A percentile compares a stretch with the other conserved stretches of the same genome.
Conservation (phyloP, 1,140 invertebrate genomes). For the Diabrotica undecimpunctata region DNA sequence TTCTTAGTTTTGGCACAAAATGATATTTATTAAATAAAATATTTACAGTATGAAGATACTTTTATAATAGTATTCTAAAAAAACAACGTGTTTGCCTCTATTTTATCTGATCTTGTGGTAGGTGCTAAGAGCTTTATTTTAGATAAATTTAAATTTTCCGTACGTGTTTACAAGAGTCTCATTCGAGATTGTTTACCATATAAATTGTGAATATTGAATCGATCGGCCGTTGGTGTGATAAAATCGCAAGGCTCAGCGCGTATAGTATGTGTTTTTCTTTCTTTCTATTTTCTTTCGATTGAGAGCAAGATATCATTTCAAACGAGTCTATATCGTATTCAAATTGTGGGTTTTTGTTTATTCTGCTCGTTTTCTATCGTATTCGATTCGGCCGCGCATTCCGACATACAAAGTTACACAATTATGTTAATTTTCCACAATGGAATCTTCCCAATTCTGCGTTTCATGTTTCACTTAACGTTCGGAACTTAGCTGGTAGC, state of each 20-base stretch:
- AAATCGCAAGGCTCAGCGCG: not conserved
- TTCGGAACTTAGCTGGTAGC: no score
- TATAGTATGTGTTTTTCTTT: not conserved
- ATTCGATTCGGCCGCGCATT: not conserved
- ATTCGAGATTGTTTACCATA: not conserved
- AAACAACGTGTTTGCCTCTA: not conserved
- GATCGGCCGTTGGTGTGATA: not conserved
- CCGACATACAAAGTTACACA: not conserved
- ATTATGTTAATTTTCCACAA: not conserved
- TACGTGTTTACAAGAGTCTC: not conserved
- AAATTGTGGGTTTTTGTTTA: conserved; percentile 2
- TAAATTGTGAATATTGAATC: not conserved
- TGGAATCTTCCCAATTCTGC: not conserved
- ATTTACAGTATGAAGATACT: not conserved
- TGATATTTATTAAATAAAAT: not conserved
- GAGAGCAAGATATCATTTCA: not conserved
- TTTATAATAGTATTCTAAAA: not conserved
- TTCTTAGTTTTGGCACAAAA: not conserved
- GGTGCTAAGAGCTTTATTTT: not conserved
- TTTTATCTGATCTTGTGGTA: not conserved
- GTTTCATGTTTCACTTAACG: not conserved
- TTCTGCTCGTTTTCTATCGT: not conserved
- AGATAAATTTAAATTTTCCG: not conserved
- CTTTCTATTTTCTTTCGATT: not conserved
- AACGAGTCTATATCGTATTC: not conserved